Percentiles rank a stretch among this genome's conserved stretches.
These are phyloP conservation scores for Adelges cooleyi DNA, from an alignment of 1,140 invertebrate genomes.

Conservation along the genomic window DNA sequence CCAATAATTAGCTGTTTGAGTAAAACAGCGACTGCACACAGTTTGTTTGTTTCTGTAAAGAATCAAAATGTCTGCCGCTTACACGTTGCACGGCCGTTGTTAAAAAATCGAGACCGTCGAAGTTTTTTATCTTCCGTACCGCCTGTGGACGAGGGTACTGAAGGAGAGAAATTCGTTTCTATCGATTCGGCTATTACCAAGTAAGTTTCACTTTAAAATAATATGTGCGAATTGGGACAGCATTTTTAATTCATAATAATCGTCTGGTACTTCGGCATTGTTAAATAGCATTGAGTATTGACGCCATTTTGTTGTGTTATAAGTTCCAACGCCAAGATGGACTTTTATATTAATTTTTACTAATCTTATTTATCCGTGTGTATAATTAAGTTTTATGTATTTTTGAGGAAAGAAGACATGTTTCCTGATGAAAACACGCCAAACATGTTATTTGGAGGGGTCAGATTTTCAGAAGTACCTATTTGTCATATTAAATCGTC, in stretches of 20 bases:
- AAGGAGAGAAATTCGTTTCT: slow-evolving; percentile 50
- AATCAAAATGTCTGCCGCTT: not conserved
- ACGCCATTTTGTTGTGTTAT: slow-evolving; percentile 16
- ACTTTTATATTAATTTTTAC: not conserved
- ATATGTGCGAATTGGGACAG: slow-evolving; percentile 39
- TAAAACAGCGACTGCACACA: too few species aligned
- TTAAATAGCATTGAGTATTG: not conserved
- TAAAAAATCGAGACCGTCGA: slow-evolving; percentile 23
- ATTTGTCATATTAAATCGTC: slow-evolving; percentile 68
- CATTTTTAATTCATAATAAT: slow-evolving; percentile 19
- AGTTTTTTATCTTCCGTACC: slow-evolving; percentile 2
- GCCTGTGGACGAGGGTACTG: slow-evolving; percentile 49
- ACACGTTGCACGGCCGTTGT: not conserved
- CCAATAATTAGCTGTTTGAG: too few species aligned
- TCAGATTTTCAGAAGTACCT: slow-evolving; percentile 65
- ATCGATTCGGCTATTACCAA: slow-evolving; percentile 41
- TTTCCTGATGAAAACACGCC: slow-evolving; percentile 64
- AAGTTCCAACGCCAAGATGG: not conserved
- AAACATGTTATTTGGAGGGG: slow-evolving; percentile 60
- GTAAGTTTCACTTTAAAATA: slow-evolving; percentile 30
- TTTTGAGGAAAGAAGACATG: slow-evolving; percentile 50
- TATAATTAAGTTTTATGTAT: slow-evolving; percentile 31
- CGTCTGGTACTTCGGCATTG: not conserved
- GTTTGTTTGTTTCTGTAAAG: too few species aligned
- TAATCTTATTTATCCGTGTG: not conserved